phyloP scores from a whole-genome alignment of 1,140 invertebrate species.

The Drosophila mojavensis region DNA sequence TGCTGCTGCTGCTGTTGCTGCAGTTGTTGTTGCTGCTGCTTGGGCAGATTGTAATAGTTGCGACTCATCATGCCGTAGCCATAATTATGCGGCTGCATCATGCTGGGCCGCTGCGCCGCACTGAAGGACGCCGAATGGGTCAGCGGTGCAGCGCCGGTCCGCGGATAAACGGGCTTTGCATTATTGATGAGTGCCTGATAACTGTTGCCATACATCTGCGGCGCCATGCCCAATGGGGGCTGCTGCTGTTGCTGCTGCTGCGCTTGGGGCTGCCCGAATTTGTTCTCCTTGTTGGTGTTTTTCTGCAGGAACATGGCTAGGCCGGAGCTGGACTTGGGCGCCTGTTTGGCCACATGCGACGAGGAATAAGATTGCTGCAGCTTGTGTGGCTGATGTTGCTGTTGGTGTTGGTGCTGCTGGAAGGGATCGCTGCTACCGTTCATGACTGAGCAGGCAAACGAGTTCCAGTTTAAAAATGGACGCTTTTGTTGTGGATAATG shows the following conservation, averaged over 20 bases:
- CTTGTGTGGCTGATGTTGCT: slow-evolving; percentile 52
- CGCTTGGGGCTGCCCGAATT: slow-evolving; percentile 62
- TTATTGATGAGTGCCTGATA: slow-evolving; percentile 35
- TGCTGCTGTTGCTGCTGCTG: slow-evolving; percentile 16
- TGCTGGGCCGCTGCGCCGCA: slow-evolving; percentile 57
- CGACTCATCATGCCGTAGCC: slow-evolving; percentile 71
- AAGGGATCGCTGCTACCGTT: slow-evolving; percentile 73
- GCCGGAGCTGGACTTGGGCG: slow-evolving; percentile 48
- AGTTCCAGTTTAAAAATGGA: slow-evolving; percentile 76
- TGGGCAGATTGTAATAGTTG: slow-evolving; percentile 71
- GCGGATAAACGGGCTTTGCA: slow-evolving; percentile 38
- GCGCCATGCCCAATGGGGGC: slow-evolving; percentile 47
- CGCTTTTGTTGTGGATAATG: slow-evolving; percentile 77
- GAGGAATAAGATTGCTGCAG: slow-evolving; percentile 74
- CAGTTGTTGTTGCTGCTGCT: slow-evolving; percentile 35
- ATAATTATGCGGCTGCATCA: slow-evolving; percentile 56
- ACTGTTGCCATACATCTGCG: slow-evolving; percentile 62
- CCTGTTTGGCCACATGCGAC: slow-evolving; percentile 65
- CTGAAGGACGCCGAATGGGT: slow-evolving; percentile 70
- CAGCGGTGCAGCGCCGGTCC: slow-evolving; percentile 47
- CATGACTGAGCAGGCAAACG: slow-evolving; percentile 75
- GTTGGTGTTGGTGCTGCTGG: slow-evolving; percentile 56
- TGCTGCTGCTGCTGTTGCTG: slow-evolving; percentile 19
- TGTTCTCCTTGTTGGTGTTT: slow-evolving; percentile 77
- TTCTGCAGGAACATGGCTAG: slow-evolving; percentile 67